phyloP scores from a whole-genome alignment of 53 echinoderm and acorn worm species.

The Holothuria leucospilota region DNA sequence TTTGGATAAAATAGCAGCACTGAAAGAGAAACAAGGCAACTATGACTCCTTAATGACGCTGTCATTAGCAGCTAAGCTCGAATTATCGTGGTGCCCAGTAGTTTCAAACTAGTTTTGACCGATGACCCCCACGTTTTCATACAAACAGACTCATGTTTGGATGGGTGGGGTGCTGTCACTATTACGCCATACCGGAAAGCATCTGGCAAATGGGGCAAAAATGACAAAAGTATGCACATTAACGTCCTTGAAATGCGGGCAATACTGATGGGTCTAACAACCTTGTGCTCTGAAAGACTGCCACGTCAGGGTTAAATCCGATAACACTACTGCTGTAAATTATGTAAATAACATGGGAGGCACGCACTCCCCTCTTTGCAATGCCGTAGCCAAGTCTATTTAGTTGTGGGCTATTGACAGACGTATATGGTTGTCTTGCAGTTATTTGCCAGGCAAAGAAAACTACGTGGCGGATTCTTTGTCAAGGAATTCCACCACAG shows the following conservation, averaged over 20 bases:
- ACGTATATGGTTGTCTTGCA: too few species aligned
- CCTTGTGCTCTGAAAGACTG: too few species aligned
- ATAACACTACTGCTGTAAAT: too few species aligned
- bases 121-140: neutral
- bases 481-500: too few species aligned
- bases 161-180: neutral
- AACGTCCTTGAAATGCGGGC: slow-evolving; percentile 17
- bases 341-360: too few species aligned
- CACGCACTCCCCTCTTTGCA: too few species aligned
- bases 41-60: neutral
- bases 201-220: neutral
- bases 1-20: neutral
- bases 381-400: too few species aligned
- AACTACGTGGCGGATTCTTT: too few species aligned
- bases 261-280: neutral
- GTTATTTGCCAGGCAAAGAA: too few species aligned
- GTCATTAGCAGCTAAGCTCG: neutral
- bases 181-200: neutral
- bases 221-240: neutral
- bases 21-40: slow-evolving; percentile 9
- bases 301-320: too few species aligned
- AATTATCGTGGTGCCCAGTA: neutral
- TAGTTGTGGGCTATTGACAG: too few species aligned
- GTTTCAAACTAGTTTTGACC: neutral
- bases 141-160: neutral